Conservation (phyloP, 2,113 vertebrate genomes). For the Pedetes capensis region DNA sequence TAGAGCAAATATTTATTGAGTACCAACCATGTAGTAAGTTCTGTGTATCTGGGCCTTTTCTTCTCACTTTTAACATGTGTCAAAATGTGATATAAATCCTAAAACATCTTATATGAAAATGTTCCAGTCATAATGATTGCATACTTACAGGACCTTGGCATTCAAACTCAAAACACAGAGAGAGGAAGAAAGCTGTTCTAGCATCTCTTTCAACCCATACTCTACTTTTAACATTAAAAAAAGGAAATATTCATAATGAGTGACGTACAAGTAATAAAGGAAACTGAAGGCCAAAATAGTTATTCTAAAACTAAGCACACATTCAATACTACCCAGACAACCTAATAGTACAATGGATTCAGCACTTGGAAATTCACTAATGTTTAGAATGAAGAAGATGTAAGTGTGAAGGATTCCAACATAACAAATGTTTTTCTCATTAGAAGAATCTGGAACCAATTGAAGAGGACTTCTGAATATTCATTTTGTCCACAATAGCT, state of each 20-base stretch:
- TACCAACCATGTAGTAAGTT: not conserved
- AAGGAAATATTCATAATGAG: not conserved
- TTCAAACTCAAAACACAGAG: slow-evolving; percentile 29
- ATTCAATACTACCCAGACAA: not conserved
- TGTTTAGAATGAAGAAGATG: slow-evolving; percentile 25
- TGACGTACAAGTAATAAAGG: slow-evolving; percentile 9
- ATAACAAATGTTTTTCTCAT: slow-evolving; percentile 35
- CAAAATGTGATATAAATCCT: slow-evolving; percentile 47
- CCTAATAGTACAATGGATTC: not conserved
- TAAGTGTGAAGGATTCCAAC: not conserved
- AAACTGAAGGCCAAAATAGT: not conserved
- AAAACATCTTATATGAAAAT: slow-evolving; percentile 24
- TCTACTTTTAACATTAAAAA: slow-evolving; percentile 25
- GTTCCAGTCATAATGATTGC: slow-evolving; percentile 3
- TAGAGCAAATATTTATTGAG: slow-evolving; percentile 19
- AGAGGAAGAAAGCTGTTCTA: slow-evolving; percentile 5
- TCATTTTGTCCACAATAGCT: not conserved
- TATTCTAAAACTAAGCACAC: slow-evolving; percentile 45
- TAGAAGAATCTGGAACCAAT: slow-evolving; percentile 35
- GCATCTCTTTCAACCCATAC: slow-evolving; percentile 10
- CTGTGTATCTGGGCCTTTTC: not conserved
- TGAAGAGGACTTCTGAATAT: slow-evolving; percentile 22
- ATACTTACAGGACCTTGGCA: not conserved
- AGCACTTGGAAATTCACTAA: slow-evolving; percentile 22
- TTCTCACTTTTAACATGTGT: not conserved